Evolutionary conservation across 1,140 invertebrate species (phyloP).

Genomic region (Orchesella cincta): DNA sequence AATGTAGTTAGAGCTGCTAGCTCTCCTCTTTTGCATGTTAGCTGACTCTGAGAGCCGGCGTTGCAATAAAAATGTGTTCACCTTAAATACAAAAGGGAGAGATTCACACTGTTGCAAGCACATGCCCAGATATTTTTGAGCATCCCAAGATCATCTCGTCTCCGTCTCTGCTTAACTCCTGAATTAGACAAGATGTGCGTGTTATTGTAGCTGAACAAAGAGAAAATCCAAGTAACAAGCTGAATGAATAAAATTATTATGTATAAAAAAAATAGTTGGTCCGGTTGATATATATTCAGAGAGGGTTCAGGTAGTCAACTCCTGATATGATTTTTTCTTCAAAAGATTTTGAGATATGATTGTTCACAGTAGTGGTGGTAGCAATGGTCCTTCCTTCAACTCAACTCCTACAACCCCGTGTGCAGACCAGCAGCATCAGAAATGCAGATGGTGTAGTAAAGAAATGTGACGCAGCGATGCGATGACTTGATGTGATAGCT

Average conservation of each 20-base stretch:
- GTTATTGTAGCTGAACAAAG: background rate
- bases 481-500: conserved; percentile 21
- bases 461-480: conserved; percentile 22
- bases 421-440: background rate
- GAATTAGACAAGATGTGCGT: no score
- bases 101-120: no score
- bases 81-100: no score
- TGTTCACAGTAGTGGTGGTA: conserved; percentile 16
- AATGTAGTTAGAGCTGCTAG: no score
- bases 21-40: no score
- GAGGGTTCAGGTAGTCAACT: background rate
- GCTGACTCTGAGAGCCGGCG: no score
- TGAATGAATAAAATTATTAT: background rate
- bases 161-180: no score
- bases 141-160: no score
- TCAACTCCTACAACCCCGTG: conserved; percentile 7
- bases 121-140: no score
- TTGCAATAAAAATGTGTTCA: no score
- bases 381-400: background rate
- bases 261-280: background rate
- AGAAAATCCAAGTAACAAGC: background rate
- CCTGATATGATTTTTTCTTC: conserved; percentile 5
- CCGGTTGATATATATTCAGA: background rate
- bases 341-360: conserved; percentile 12
- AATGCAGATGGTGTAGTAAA: background rate